Evolutionary conservation across 2,888 invertebrate genomes (phyloP).

Genomic region (Apamea monoglypha): DNA sequence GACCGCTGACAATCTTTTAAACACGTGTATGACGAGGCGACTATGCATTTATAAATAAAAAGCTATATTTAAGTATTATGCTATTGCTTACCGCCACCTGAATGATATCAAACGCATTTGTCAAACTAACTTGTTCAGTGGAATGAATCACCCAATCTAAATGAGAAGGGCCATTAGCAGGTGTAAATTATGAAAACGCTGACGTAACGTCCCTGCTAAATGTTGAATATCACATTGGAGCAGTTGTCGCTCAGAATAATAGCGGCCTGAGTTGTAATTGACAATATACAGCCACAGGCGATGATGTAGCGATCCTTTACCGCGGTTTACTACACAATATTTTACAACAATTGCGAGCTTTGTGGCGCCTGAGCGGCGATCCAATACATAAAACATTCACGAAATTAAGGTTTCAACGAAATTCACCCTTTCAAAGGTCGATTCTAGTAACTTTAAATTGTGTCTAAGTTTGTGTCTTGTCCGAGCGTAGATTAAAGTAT

Average conservation of each 20-base stretch:
- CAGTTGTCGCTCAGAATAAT: constrained; percentile 61
- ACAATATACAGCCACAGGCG: constrained; percentile 17
- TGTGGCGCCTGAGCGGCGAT: constrained; percentile 58
- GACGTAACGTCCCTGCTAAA: constrained; percentile 64
- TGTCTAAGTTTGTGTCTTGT: constrained; percentile 14
- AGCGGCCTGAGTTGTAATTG: constrained; percentile 28
- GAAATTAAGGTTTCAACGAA: constrained; percentile 67
- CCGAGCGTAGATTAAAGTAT: not conserved
- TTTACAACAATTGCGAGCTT: constrained; percentile 64
- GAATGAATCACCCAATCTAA: constrained; percentile 42
- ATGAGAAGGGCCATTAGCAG: constrained; percentile 56
- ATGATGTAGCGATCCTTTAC: constrained; percentile 52
- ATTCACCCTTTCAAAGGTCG: constrained; percentile 20
- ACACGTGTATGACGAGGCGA: constrained; percentile 27
- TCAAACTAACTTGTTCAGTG: constrained; percentile 25
- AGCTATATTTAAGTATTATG: constrained; percentile 24
- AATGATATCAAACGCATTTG: constrained; percentile 7
- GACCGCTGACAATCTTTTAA: constrained; percentile 50
- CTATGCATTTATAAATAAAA: constrained; percentile 19
- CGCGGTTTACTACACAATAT: constrained; percentile 45
- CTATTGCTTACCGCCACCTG: constrained; percentile 1
- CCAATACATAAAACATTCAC: constrained; percentile 73
- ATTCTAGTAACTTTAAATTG: constrained; percentile 31
- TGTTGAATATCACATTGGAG: constrained; percentile 63
- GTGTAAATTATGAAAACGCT: constrained; percentile 65